Conservation (phyloP, 2,797 vertebrate species). For the Diceros bicornis region DNA sequence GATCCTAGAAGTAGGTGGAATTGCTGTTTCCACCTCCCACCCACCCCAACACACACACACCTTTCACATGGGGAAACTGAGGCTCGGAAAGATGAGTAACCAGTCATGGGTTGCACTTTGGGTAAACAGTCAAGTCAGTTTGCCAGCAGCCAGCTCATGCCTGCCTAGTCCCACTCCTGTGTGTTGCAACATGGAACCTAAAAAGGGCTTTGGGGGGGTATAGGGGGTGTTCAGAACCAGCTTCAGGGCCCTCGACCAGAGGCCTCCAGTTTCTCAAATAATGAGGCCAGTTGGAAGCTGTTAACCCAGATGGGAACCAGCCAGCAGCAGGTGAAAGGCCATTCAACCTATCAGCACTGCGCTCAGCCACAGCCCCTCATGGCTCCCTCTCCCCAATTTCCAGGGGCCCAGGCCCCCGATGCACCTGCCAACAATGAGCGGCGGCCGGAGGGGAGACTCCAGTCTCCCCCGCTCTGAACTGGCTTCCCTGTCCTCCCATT, state of each 20-base stretch:
- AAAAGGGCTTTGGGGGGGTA: neutral
- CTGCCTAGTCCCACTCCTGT: neutral
- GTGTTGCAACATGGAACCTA: rapidly evolving
- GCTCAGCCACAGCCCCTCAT: neutral
- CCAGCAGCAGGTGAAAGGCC: slow-evolving; percentile 74
- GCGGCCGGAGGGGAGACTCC: neutral
- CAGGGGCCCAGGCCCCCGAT: neutral
- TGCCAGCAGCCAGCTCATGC: neutral
- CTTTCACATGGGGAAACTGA: neutral
- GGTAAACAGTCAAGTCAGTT: neutral
- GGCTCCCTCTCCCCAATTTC: neutral
- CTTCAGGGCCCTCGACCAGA: neutral
- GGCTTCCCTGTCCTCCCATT: slow-evolving; percentile 43
- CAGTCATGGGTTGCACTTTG: neutral
- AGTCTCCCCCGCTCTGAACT: neutral
- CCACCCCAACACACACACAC: neutral
- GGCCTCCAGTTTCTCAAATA: slow-evolving; percentile 57
- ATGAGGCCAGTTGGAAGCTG: slow-evolving; percentile 76
- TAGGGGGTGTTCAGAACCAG: neutral
- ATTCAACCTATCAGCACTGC: slow-evolving; percentile 68
- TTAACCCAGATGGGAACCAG: slow-evolving; percentile 78
- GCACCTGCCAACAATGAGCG: slow-evolving; percentile 68
- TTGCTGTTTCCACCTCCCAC: neutral
- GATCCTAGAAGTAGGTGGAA: neutral
- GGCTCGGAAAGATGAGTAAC: neutral